Base-by-base conservation (phyloP, 2,113 vertebrate genomes). In the Podilymbus podiceps region DNA sequence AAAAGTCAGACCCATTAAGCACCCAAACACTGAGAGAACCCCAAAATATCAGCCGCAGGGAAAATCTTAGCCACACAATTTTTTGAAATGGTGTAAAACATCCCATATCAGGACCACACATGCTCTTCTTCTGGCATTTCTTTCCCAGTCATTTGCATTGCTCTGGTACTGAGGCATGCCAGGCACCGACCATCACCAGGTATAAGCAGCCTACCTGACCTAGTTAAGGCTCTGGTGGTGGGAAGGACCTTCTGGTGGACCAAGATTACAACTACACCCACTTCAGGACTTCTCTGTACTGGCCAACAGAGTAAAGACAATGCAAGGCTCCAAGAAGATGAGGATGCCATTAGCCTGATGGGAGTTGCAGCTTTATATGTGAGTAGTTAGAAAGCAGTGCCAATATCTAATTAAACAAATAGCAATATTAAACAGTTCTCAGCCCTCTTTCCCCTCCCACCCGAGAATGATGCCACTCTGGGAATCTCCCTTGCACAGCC, bases 401-500 rank as follows among this genome's bases (percentile, higher is more conserved):
- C 76, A 69, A 58, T 42, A 88, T 28, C 42, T 88, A 88, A 84
- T 90, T 77, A 96, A 94, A 72, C 31, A 72, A 74, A 46, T 27
- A 79, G 47, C 35, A 84, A 27, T 86, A 92, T 84, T 62, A 75
- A 78, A 84, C 18, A 21, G 2, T 91, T 89, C 55, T 94, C 47
- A 72, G 21, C 5, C 17, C 25, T 89, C 38, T 72, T 81, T 89
- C 40, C 42, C 9, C 44, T 85, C 67, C 59, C 31, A 79, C n/a
- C 35, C 13, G 20, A 87, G 73, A 82, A 89, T 8, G 4, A 90
- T 68, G 81, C 83, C 68, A 93, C 52, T 88, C 53, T 23, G 63
- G 69, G 72, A 94, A 87, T 96, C 77, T 96, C 81, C 73, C 56
- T 92, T 75, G 64, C 60, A 82, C 31, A 85, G 30, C 35, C 53